Evolutionary conservation across 2,113 vertebrate species (phyloP).

Genomic region (Noturus placidus): DNA sequence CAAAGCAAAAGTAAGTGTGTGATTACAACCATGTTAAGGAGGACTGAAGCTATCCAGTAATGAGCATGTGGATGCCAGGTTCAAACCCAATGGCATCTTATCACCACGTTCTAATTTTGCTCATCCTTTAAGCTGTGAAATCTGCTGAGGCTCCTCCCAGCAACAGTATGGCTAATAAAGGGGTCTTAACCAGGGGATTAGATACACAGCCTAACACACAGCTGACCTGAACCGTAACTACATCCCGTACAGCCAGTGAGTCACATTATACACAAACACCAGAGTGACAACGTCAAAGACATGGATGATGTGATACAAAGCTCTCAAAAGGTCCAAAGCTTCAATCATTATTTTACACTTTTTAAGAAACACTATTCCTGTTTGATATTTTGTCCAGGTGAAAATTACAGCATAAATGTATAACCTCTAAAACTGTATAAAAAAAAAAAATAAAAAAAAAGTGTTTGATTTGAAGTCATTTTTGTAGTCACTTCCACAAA

Average conservation of each 20-base stretch:
- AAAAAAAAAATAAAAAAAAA: no score
- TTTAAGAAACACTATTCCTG: not conserved
- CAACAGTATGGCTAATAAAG: constrained; percentile 67
- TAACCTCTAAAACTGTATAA: not conserved
- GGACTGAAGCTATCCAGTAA: not conserved
- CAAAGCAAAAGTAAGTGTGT: not conserved
- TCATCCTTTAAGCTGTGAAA: constrained; percentile 81
- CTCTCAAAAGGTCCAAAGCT: not conserved
- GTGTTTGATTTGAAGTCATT: not conserved
- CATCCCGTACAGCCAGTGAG: constrained; percentile 39
- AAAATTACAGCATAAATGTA: not conserved
- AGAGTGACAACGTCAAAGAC: constrained; percentile 1
- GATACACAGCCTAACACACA: constrained; percentile 51
- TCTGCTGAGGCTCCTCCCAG: constrained; percentile 73
- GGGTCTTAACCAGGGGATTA: constrained; percentile 63
- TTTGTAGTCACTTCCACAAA: not conserved
- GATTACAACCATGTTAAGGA: constrained; percentile 12
- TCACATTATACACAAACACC: not conserved
- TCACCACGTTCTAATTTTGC: constrained; percentile 81
- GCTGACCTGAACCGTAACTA: constrained; percentile 49
- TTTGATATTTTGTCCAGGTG: not conserved
- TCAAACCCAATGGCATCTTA: constrained; percentile 54
- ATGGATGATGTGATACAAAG: not conserved
- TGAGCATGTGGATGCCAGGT: constrained; percentile 1
- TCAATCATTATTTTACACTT: not conserved